phyloP scores from a whole-genome alignment of 2,888 invertebrate genomes.

The Apamea monoglypha region DNA sequence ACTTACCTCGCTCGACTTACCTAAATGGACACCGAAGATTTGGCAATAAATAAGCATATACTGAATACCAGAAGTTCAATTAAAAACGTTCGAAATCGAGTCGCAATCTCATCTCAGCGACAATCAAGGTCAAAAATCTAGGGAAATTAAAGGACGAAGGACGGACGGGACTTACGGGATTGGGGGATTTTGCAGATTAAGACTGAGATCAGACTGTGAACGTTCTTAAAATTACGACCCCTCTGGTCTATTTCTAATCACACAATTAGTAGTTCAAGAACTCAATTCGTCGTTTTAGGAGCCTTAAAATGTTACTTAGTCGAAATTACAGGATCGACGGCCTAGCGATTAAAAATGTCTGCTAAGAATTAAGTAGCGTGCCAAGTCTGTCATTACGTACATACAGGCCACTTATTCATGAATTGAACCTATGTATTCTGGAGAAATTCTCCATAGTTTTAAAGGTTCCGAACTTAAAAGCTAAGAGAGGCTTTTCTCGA shows the following conservation, averaged over 20 bases:
- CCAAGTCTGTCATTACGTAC: constrained; percentile 16
- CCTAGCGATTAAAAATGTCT: constrained; percentile 31
- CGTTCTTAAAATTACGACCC: no score
- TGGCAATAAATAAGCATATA: no score
- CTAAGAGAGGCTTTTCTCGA: neutral
- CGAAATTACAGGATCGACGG: constrained; percentile 34
- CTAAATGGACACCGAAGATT: no score
- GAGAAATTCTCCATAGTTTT: neutral
- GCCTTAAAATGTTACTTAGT: constrained; percentile 24
- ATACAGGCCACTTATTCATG: constrained; percentile 1
- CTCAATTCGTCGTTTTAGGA: neutral
- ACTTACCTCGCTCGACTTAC: no score
- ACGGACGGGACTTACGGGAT: no score
- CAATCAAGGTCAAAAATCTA: no score
- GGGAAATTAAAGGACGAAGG: no score
- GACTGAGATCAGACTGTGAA: no score
- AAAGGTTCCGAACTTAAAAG: neutral
- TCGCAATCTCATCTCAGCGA: no score
- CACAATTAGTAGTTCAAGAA: neutral
- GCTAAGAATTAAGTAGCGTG: constrained; percentile 1
- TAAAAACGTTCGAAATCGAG: no score
- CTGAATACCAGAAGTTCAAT: no score
- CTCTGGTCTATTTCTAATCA: neutral
- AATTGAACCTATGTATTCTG: neutral
- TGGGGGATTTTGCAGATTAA: no score